Conservation (phyloP, 2,888 invertebrate species). For the Mythimna albipuncta region DNA sequence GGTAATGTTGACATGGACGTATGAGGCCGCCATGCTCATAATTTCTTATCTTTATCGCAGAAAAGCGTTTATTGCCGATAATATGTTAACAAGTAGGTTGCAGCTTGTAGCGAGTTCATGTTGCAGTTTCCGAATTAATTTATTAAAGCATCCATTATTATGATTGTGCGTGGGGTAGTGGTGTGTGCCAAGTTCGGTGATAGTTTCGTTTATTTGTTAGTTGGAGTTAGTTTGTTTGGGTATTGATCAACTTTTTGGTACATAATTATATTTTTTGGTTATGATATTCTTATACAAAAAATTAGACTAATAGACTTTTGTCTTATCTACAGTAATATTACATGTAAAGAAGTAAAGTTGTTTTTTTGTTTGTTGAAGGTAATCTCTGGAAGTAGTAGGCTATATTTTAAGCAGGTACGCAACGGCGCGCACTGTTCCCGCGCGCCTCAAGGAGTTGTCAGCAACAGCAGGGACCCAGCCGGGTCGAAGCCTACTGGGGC, state of each 20-base stretch:
- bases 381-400: no score
- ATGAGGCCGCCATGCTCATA: conserved; percentile 42
- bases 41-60: conserved; percentile 24
- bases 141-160: conserved; percentile 25
- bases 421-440: no score
- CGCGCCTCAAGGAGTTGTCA: no score
- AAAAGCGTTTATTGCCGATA: conserved; percentile 41
- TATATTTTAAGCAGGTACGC: no score
- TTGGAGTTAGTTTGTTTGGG: background rate
- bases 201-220: background rate
- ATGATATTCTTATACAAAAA: background rate
- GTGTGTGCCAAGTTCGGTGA: conserved; percentile 21
- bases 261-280: background rate
- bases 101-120: conserved; percentile 10
- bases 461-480: no score
- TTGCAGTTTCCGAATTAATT: conserved; percentile 11
- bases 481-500: no score
- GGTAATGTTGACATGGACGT: conserved; percentile 20
- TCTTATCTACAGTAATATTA: no score
- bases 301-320: no score
- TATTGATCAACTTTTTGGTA: background rate
- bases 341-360: no score
- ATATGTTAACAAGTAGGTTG: conserved; percentile 43
- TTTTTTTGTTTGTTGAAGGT: no score
- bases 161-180: background rate